Conservation (phyloP, 2,113 vertebrate species). For the Silurus glanis region DNA sequence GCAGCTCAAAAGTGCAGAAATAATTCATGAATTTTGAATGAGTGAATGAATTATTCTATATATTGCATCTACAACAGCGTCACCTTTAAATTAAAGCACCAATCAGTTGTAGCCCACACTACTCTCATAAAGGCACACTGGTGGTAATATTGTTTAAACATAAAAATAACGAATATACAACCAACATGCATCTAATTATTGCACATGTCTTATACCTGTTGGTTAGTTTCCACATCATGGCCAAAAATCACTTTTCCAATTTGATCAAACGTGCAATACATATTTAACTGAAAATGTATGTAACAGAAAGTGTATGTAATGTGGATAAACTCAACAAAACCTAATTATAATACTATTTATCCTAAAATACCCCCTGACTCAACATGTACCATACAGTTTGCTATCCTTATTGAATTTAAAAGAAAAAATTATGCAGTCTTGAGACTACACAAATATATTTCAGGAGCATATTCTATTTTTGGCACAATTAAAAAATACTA, state of each 20-base stretch:
- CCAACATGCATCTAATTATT: neutral
- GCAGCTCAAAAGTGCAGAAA: slow-evolving; percentile 68
- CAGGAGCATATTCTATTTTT: neutral
- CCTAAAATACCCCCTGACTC: slow-evolving; percentile 9
- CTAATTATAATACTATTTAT: slow-evolving; percentile 4
- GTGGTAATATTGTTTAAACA: slow-evolving; percentile 25
- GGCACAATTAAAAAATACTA: slow-evolving; percentile 22
- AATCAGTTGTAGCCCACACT: neutral
- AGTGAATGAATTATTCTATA: neutral
- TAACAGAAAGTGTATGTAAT: slow-evolving; percentile 1
- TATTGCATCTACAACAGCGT: slow-evolving; percentile 26
- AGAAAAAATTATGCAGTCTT: slow-evolving; percentile 17
- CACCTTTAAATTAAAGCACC: slow-evolving; percentile 22
- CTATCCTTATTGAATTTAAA: slow-evolving; percentile 35
- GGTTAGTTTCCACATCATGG: slow-evolving; percentile 13
- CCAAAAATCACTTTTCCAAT: neutral
- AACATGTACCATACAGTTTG: neutral
- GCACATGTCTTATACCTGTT: slow-evolving; percentile 8
- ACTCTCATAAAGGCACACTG: slow-evolving; percentile 39
- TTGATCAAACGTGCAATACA: slow-evolving; percentile 3
- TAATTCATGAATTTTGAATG: slow-evolving; percentile 33
- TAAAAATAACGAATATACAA: slow-evolving; percentile 11
- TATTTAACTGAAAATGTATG: neutral
- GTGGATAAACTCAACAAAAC: neutral
- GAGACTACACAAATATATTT: neutral